Base-by-base conservation (phyloP, 2,113 vertebrate species). In the Xyrauchen texanus region DNA sequence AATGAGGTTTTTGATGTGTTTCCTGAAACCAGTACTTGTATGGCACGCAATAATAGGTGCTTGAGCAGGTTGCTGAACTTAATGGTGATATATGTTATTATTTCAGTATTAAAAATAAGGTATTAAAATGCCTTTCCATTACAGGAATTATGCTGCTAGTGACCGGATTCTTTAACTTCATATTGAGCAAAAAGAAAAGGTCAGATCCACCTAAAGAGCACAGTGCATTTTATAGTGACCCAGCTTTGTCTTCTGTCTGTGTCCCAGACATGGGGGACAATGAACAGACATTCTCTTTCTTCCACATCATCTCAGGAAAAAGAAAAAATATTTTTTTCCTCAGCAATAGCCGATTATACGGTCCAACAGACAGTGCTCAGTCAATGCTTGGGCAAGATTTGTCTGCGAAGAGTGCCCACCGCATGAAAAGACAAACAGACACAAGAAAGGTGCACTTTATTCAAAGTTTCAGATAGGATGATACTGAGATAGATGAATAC, bases 1-100 rank as follows among this genome's bases (percentile, higher is more conserved):
- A 0, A 89, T 98, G 76, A 94, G 98, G 82, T 98, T 96, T 0
- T 88, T 98, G 80, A 95, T 98, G 85, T 98, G 97, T 82, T 99
- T 99, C 83, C 88, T 99, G 79, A 96, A 98, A 85, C 97, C 97
- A 0, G 91, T 98, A 62, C 90, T 98, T 1, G 91, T 96, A 52
- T 99, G 97, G 97, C 96, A 98, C 0, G 97, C 97, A 76, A 90
- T 95, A n/a, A 96, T 99, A 93, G 97, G 97, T 98, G 92, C 63
- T 49, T 61, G 55, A n/a, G 47, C 6, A 34, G 21, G 21, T 34
- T 34, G 21, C 21, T 34, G 21, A 34, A 1, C 21, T 34, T 34
- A 34, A 34, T 1, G 21, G 21, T 34, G 21, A 34, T 34, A 34
- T 34, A 1, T 34, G 3, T 34, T 1, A 34, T 34, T 34, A 1